Base-by-base conservation (phyloP, 2,113 vertebrate species). In the Puntigrus tetrazona region DNA sequence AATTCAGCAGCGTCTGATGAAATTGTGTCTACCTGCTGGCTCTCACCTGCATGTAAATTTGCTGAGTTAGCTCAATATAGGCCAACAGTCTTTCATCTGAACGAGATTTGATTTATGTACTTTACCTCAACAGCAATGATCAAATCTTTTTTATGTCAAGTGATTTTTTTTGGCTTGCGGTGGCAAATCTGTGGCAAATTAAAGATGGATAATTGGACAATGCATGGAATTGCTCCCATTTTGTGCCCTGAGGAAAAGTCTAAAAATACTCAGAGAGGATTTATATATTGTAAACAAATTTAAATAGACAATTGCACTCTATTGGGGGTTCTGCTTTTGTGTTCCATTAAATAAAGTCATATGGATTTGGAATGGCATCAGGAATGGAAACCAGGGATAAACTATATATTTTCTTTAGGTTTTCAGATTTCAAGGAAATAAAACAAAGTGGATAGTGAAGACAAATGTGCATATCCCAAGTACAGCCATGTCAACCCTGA, bases 1-100 rank as follows among this genome's bases (percentile, higher is more conserved):
- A 76, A 65, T 69, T 70, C 27, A 34, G 34, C 52, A 70, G 67
- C 16, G 36, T 85, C 55, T 50, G 72, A 45, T 75, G 34, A 38
- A 77, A 38, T 10, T 47, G 59, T 4, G 27, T 80, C 41, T 80
- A 45, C 20, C 78, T 80, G 41, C 43, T 41, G 45, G 77, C 67
- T 14, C 50, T 67, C 43, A 75, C 81, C 65, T 69, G 79, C 29
- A 20, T 31, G 79, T 20, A 34, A 78, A 31, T n/a, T 13, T 38
- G 31, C 75, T 25, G 31, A 59, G 75, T 25, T 25, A 27, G 55
- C n/a, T 43, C 4, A 43, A 61, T 41, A 20, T n/a, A 38, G 13
- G 55, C 34, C 34, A 36, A 78, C 4, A 78, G 14, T 16, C 75
- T 2, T 22, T 78, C 34, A 38, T 41, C 52, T 52, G 41, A 31